Evolutionary conservation across 2,888 invertebrate genomes (phyloP).

Genomic region (Laothoe populi): DNA sequence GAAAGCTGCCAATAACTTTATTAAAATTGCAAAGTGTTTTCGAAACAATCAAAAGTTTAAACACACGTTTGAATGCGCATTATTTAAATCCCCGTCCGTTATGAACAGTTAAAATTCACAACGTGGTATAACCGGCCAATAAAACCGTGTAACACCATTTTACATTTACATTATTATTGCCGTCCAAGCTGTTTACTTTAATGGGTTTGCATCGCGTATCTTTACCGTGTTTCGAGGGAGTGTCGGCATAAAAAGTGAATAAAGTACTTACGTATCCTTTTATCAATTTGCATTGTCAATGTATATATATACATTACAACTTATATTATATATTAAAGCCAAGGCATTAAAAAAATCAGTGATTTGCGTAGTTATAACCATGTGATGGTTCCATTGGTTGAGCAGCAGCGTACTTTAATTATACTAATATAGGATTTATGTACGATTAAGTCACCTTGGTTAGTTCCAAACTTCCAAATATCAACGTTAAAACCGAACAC

Average conservation of each 20-base stretch:
- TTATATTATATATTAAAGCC: no score
- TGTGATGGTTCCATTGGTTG: no score
- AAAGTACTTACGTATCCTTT: neutral
- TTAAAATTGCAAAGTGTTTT: neutral
- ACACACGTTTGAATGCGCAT: constrained; percentile 29
- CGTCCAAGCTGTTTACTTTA: constrained; percentile 29
- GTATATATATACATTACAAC: neutral
- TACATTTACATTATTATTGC: constrained; percentile 35
- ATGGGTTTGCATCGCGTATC: constrained; percentile 28
- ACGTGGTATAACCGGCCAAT: constrained; percentile 28
- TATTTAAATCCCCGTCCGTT: constrained; percentile 36
- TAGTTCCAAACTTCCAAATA: no score
- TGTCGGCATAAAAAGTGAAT: neutral
- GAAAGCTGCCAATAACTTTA: neutral
- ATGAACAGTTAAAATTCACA: constrained; percentile 39
- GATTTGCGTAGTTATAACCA: no score
- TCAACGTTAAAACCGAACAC: no score
- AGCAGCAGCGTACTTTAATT: no score
- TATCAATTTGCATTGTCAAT: neutral
- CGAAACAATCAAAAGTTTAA: constrained; percentile 1
- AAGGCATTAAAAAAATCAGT: no score
- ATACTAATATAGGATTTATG: no score
- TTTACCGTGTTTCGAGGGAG: neutral
- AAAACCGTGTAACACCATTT: constrained; percentile 26
- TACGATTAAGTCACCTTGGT: no score